Base-by-base conservation (phyloP, 1,140 invertebrate genomes). In the Saccostrea glomerata region DNA sequence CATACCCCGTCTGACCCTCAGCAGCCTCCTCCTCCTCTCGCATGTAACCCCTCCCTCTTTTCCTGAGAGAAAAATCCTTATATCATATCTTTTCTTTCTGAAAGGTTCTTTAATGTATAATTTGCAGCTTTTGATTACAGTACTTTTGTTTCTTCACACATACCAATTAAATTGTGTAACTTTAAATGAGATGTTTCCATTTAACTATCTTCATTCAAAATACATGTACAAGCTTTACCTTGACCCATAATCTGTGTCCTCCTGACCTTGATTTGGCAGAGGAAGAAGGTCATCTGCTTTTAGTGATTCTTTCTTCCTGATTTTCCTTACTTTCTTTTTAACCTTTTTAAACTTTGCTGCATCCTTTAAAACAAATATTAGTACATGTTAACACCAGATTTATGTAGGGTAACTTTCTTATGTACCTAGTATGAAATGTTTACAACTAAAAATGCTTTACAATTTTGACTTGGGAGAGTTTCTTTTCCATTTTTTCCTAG, bases 261-360 rank as follows among this genome's bases (percentile, higher is more conserved):
- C 93, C n/a, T 89, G 92, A 15, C 92, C 94, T 58, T 94, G 94
- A 13, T 94, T 93, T 63, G 92, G 87, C 15, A 96, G 86, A 13
- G 95, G 94, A 54, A 96, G 87, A n/a, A 97, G 91, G 90, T 97
- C 96, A 92, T 96, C 96, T 17, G 96, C 96, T 88, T 95, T 96
- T 25, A 97, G 90, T 13, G 94, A 88, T 85, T 94, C 92, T 91
- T 95, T 95, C 90, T 96, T 96, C 11, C 96, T 92, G 40, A 96
- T 94, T 90, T 94, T 94, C 54, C 95, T 95, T 90, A 97, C 96
- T 96, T 98, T 98, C 93, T 98, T 99, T 94, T 98, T 99, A 54
- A 97, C 96, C 95, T 99, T 99, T 94, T 99, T 99, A 94, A 99
- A 98, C 93, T 97, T 96, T 60, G 97, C 96, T 58, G 89, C 88